Evolutionary conservation across 2,113 vertebrate genomes (phyloP).

Genomic region (Asarcornis scutulata): DNA sequence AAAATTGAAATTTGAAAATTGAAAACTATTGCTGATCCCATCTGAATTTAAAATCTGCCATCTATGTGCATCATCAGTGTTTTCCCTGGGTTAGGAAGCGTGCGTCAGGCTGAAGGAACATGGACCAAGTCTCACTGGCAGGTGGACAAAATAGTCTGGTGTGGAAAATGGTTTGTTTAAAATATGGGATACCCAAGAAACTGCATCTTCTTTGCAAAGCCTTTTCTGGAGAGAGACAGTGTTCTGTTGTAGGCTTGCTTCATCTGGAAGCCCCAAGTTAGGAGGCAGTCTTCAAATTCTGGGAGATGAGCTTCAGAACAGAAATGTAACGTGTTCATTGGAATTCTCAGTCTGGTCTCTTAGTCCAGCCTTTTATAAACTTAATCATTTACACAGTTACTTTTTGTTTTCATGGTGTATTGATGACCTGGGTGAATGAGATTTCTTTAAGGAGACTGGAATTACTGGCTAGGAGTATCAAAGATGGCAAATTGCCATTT

Average conservation of each 20-base stretch:
- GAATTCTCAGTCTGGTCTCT: neutral
- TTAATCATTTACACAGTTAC: neutral
- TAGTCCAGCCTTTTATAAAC: neutral
- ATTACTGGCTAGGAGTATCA: neutral
- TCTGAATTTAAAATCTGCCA: neutral
- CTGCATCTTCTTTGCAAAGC: neutral
- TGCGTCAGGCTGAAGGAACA: neutral
- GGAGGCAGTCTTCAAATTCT: neutral
- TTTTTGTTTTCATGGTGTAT: neutral
- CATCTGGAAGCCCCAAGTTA: neutral
- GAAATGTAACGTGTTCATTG: neutral
- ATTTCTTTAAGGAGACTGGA: neutral
- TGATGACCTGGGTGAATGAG: neutral
- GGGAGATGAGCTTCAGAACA: neutral
- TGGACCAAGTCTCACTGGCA: neutral
- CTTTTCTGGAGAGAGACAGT: neutral
- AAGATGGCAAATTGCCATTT: neutral
- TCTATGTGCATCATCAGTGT: neutral
- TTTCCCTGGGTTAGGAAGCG: neutral
- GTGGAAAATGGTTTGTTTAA: neutral
- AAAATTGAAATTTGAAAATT: neutral
- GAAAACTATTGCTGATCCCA: neutral
- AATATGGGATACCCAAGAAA: neutral
- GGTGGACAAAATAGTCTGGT: neutral
- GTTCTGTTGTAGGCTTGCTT: neutral